Evolutionary conservation across 2,113 vertebrate genomes (phyloP), one percentile per base, ranked within the genome.

Genomic region (Rhinolophus sinicus): DNA sequence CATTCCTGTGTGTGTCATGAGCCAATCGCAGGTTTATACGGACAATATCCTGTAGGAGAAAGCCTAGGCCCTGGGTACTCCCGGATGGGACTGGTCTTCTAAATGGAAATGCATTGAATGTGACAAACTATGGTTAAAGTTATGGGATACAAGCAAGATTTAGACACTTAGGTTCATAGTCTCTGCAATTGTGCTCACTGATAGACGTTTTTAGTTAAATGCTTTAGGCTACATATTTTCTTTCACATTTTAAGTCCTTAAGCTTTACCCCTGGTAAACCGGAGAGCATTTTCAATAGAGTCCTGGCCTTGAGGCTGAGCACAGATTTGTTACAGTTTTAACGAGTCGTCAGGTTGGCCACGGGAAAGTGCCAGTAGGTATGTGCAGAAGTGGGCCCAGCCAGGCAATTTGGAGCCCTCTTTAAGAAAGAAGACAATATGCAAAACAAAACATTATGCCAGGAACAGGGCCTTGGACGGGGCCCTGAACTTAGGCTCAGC

Each of bases 271-370:
- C 35, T 35, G 24, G 82, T 52, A 72, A 88, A 77, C 21, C 5
- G 2, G 47, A 24, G 72, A 65, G 11, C 21, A 0, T 81, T 88
- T 95, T 85, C 64, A 26, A 26, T 10, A 16, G 24, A 11, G 30
- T 28, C 30, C 35, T 26, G 30, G 50, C 47, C 15, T 0, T 2
- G 62, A 33, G n/a, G 15, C 40, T 18, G 35, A 33, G 13, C 1
- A 0, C 7, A 1, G 60, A 16, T 78, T 78, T 33, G 82, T 35
- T 52, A 2, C 15, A 9, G 14, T 40, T 73, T 56, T 60, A 70
- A 13, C 8, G 5, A 38, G n/a, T 28, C 1, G 0, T 81, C 2
- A n/a, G 8, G 35, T 12, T 28, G 35, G 54, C 52, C 2, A 1
- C 11, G 12, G 35, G 9, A 38, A 81, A 56, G n/a, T 2, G 0